These are phyloP conservation scores for Pleuronectes platessa DNA, from an alignment of 2,113 vertebrate genomes.

Conservation along the genomic window DNA sequence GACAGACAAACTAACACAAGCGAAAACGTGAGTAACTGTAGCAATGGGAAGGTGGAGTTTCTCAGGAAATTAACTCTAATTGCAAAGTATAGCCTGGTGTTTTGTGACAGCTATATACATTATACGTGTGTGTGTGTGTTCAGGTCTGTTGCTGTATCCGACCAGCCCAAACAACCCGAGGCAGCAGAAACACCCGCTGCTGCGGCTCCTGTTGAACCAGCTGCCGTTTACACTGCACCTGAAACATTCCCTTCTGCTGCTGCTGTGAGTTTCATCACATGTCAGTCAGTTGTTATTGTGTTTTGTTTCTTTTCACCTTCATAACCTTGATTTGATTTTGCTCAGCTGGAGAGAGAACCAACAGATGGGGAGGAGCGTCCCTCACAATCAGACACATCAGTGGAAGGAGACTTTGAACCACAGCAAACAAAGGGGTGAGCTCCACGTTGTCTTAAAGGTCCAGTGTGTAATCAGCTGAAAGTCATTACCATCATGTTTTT, in stretches of 20 bases:
- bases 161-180: slow-evolving; percentile 30
- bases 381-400: slow-evolving; percentile 4
- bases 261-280: slow-evolving; percentile 52
- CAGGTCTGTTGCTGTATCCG: slow-evolving; percentile 43
- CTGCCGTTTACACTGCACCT: slow-evolving; percentile 3
- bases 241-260: slow-evolving; percentile 29
- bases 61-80: not conserved
- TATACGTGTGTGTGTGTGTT: slow-evolving; percentile 13
- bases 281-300: not conserved
- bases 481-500: not conserved
- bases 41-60: not conserved
- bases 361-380: not conserved
- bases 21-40: not conserved
- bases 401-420: slow-evolving; percentile 22
- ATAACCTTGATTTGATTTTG: slow-evolving; percentile 4
- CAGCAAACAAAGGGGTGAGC: slow-evolving; percentile 55
- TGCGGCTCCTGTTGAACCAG: slow-evolving; percentile 11
- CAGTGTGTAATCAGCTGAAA: not conserved
- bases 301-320: slow-evolving; percentile 2
- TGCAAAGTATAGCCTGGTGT: not conserved
- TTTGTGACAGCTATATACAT: not conserved
- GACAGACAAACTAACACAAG: no score
- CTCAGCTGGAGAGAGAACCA: slow-evolving; percentile 46
- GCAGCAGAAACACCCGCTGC: slow-evolving; percentile 11
- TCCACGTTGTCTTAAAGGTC: not conserved